These are phyloP conservation scores for Emmelina monodactyla DNA, from an alignment of 2,888 invertebrate genomes.

Conservation along the genomic window DNA sequence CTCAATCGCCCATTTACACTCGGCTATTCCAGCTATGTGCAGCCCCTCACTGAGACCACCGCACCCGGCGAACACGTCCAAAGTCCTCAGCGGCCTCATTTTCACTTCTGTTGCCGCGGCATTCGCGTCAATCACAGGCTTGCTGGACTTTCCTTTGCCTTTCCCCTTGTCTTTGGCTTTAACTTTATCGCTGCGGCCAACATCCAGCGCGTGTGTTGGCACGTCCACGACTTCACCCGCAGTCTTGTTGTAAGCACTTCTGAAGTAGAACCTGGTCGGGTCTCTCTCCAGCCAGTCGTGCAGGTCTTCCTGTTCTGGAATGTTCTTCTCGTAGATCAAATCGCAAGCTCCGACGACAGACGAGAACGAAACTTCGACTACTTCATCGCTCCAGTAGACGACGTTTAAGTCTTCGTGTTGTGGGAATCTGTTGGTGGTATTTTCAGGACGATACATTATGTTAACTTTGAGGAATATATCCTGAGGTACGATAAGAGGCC, in stretches of 20 bases:
- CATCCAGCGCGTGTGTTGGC: conserved; percentile 62
- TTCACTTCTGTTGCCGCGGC: conserved; percentile 26
- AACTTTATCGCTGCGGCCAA: conserved; percentile 68
- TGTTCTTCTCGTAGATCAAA: conserved; percentile 70
- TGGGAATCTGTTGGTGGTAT: conserved; percentile 69
- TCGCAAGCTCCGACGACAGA: conserved; percentile 75
- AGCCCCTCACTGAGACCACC: conserved; percentile 82
- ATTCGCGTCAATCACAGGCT: conserved; percentile 25
- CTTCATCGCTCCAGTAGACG: conserved; percentile 80
- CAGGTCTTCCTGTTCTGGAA: conserved; percentile 49
- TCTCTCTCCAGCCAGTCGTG: conserved; percentile 71
- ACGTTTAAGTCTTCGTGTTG: conserved; percentile 75
- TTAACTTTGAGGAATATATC: conserved; percentile 72
- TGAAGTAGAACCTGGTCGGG: conserved; percentile 78
- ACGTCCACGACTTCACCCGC: conserved; percentile 68
- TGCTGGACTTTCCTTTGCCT: conserved; percentile 69
- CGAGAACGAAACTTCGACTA: conserved; percentile 67
- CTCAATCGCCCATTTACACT: conserved; percentile 84
- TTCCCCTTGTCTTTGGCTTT: conserved; percentile 75
- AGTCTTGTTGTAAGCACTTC: conserved; percentile 69
- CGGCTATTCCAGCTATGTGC: conserved; percentile 72
- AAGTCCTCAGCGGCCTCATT: conserved; percentile 64
- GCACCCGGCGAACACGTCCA: conserved; percentile 89
- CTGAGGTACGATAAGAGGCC: conserved; percentile 56
- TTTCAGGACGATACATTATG: conserved; percentile 78